A percentile compares a stretch with the other conserved stretches of the same genome.
phyloP scores from a whole-genome alignment of 1,140 invertebrate species.

The Eciton burchellii region DNA sequence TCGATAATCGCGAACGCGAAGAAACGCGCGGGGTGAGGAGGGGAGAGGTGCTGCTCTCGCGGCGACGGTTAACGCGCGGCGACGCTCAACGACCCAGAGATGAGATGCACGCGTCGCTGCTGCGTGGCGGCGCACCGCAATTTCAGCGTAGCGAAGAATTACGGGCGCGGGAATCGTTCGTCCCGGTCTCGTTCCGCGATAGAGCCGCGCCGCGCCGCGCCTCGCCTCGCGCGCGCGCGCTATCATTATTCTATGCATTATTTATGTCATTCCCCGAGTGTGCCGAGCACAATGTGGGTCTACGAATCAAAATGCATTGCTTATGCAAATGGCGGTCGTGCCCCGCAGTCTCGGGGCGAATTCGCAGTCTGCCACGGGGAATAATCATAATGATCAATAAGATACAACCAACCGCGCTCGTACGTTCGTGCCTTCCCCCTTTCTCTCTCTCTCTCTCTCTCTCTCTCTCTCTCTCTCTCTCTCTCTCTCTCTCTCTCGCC shows the following conservation, averaged over 20 bases:
- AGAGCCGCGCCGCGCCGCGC: too few species aligned
- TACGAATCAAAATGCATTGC: slow-evolving; percentile 85
- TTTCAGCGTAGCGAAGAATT: slow-evolving; percentile 68
- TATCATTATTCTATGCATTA: slow-evolving; percentile 84
- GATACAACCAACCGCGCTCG: slow-evolving; percentile 76
- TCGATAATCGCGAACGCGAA: too few species aligned
- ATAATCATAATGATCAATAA: slow-evolving; percentile 83
- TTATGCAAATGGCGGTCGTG: slow-evolving; percentile 84
- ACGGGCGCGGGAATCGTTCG: slow-evolving; percentile 68
- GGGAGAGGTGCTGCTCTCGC: too few species aligned
- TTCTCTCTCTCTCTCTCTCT: background rate
- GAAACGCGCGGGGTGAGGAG: too few species aligned
- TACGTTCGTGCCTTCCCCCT: slow-evolving; percentile 59
- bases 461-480: slow-evolving; percentile 23
- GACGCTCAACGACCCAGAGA: slow-evolving; percentile 43
- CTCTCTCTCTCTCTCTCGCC: too few species aligned
- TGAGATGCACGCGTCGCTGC: slow-evolving; percentile 37
- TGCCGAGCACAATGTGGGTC: slow-evolving; percentile 77
- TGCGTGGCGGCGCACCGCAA: slow-evolving; percentile 32
- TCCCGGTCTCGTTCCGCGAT: slow-evolving; percentile 57
- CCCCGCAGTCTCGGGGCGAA: slow-evolving; percentile 70
- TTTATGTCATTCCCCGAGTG: slow-evolving; percentile 81
- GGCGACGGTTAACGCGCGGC: slow-evolving; percentile 16
- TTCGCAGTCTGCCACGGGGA: slow-evolving; percentile 75
- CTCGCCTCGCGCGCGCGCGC: slow-evolving; percentile 50